A percentile compares a stretch with the other conserved stretches of the same genome.
phyloP scores from a whole-genome alignment of 2,888 invertebrate genomes.

The Ophion obscuratus region DNA sequence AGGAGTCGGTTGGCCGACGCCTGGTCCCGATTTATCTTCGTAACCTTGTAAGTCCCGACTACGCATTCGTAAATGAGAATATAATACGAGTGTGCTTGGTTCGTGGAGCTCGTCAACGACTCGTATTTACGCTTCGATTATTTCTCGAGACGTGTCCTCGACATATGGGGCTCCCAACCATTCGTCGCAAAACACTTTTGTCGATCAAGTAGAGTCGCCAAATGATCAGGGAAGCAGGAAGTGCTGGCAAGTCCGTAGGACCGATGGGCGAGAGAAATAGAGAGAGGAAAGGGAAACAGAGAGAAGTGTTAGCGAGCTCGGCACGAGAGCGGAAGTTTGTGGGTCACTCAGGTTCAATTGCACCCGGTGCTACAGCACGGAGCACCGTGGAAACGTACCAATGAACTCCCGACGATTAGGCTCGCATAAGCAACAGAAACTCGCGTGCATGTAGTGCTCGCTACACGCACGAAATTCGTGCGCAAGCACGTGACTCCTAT shows the following conservation, averaged over 20 bases:
- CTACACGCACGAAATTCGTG: not conserved
- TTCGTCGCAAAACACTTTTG: slow-evolving; percentile 81
- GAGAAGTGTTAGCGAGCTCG: not conserved
- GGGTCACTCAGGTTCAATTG: slow-evolving; percentile 73
- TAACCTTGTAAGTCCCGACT: not conserved
- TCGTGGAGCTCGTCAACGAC: slow-evolving; percentile 12
- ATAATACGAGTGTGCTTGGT: too few species aligned
- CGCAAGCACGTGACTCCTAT: not conserved
- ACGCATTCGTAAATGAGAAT: not conserved
- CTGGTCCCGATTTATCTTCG: not conserved
- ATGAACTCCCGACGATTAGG: slow-evolving; percentile 79
- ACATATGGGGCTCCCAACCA: slow-evolving; percentile 73
- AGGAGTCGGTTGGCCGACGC: slow-evolving; percentile 21
- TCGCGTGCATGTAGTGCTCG: not conserved
- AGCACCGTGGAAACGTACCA: slow-evolving; percentile 81
- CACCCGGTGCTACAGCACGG: slow-evolving; percentile 75
- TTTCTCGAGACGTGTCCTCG: slow-evolving; percentile 67
- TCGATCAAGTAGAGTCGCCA: slow-evolving; percentile 82
- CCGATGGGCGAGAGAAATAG: not conserved
- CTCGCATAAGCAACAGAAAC: slow-evolving; percentile 70
- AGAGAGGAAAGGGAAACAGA: slow-evolving; percentile 1
- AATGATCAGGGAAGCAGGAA: slow-evolving; percentile 74
- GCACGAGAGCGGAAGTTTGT: slow-evolving; percentile 67
- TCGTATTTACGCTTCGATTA: slow-evolving; percentile 51
- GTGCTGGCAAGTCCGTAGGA: slow-evolving; percentile 58